Evolutionary conservation across 2,797 vertebrate species (phyloP), one percentile per base, ranked within the genome.

Genomic region (Eupleurogrammus muticus): DNA sequence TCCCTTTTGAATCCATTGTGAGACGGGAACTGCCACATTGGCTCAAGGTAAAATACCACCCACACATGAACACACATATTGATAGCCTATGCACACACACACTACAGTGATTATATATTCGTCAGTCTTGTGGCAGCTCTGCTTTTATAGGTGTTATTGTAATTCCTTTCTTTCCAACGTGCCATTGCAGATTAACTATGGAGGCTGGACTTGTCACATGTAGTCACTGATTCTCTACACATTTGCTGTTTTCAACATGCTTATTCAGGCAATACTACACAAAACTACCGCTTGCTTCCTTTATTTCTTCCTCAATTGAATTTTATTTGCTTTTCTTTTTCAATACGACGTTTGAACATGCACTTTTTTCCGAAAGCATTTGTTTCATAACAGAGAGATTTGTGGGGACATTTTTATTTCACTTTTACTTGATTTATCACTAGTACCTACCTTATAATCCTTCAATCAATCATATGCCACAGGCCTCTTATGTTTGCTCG

Each of bases 21-120:
- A 87, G 80, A 82, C 1, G 23, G 55, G 71, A 84, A 60, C 74
- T 86, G 85, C 77, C 70, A 86, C 64, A 73, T 73, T 77, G 79
- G 77, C 86, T 90, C 65, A 84, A 82, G 82, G 73, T 89, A 86
- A 88, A 85, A 87, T 87, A 88, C 89, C 58, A 68, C 52, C 77
- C 63, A 85, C 67, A 79, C 20, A 32, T 56, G 44, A 32, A 36
- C 38, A 48, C 60, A 69, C 70, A 77, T 55, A 71, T 58, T 49
- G 52, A 61, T 28, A 28, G 28, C 20, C 5, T 17, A n/a, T 44
- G 10, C 1, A 6, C 40, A 60, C 38, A 58, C 63, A 61, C 21
- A 19, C 28, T n/a, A 21, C 38, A 8, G 48, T 48, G 77, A 74
- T 75, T 64, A 70, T 82, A 47, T 50, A 75, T 63, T 72, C 85